Conservation (phyloP, 2,797 vertebrate genomes). For the Sebastiscus albofasciatus region DNA sequence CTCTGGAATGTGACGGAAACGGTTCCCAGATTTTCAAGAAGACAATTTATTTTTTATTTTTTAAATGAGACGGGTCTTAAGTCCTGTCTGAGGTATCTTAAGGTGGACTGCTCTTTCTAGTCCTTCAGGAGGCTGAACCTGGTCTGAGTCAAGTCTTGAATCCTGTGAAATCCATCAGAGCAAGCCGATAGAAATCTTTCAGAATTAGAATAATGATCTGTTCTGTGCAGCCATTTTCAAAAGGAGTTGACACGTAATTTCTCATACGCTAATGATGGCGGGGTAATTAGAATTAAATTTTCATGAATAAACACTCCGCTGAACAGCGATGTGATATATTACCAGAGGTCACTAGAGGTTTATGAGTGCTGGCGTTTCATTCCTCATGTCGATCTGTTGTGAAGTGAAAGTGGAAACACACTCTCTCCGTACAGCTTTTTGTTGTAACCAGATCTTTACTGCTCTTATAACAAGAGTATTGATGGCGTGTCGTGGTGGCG, state of each 20-base stretch:
- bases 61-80: too few species aligned
- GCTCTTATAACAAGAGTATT: too few species aligned
- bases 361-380: neutral
- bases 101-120: neutral
- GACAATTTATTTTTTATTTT: too few species aligned
- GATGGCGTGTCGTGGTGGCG: too few species aligned
- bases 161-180: neutral
- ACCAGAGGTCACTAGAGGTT: neutral
- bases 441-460: neutral
- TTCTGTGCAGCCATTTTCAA: neutral
- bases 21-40: too few species aligned
- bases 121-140: neutral
- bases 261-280: neutral
- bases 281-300: slow-evolving; percentile 30
- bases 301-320: slow-evolving; percentile 27
- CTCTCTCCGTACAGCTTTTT: neutral
- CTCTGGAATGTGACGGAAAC: neutral
- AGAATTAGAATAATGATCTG: neutral
- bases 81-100: neutral
- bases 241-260: neutral
- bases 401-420: neutral
- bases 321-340: slow-evolving; percentile 10
- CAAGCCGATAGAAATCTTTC: neutral
- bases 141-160: neutral
- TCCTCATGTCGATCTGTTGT: neutral